Evolutionary conservation across 2,888 invertebrate genomes (phyloP).

Genomic region (Thymelicus sylvestris): DNA sequence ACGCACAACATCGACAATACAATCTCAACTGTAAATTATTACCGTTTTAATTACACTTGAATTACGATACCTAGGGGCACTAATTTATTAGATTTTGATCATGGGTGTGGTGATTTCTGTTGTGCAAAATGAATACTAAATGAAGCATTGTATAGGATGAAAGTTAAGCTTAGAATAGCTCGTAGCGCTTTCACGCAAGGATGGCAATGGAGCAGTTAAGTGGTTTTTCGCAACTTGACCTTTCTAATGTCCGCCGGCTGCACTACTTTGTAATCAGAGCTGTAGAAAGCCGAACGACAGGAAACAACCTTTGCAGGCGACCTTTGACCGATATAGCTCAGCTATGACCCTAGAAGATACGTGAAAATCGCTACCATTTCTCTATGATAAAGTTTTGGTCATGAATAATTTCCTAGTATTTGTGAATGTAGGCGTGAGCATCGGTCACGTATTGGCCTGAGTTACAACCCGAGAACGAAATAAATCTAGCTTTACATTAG

Average conservation of each 20-base stretch:
- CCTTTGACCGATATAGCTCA: conserved; percentile 70
- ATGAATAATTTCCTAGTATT: conserved; percentile 57
- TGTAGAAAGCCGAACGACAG: conserved; percentile 75
- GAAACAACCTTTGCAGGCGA: conserved; percentile 75
- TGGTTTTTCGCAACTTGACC: conserved; percentile 48
- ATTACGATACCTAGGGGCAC: conserved; percentile 18
- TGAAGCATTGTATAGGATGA: conserved; percentile 20
- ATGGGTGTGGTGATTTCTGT: conserved; percentile 34
- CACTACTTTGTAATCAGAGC: conserved; percentile 71
- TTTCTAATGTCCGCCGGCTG: conserved; percentile 57
- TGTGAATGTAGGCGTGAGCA: conserved; percentile 71
- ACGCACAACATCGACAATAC: conserved; percentile 1
- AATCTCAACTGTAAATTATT: conserved; percentile 21
- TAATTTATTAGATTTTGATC: conserved; percentile 26
- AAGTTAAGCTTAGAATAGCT: conserved; percentile 20
- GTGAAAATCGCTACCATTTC: conserved; percentile 74
- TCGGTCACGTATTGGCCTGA: conserved; percentile 80
- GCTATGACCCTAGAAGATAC: conserved; percentile 68
- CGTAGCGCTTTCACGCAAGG: conserved; percentile 40
- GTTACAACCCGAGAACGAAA: conserved; percentile 74
- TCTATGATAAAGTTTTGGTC: conserved; percentile 59
- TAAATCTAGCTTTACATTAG: conserved; percentile 70
- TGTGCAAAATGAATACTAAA: conserved; percentile 31
- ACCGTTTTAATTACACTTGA: conserved; percentile 26
- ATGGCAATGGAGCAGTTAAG: conserved; percentile 40